phyloP scores from a whole-genome alignment of 2,888 invertebrate species.

The Tortricodes alternella region DNA sequence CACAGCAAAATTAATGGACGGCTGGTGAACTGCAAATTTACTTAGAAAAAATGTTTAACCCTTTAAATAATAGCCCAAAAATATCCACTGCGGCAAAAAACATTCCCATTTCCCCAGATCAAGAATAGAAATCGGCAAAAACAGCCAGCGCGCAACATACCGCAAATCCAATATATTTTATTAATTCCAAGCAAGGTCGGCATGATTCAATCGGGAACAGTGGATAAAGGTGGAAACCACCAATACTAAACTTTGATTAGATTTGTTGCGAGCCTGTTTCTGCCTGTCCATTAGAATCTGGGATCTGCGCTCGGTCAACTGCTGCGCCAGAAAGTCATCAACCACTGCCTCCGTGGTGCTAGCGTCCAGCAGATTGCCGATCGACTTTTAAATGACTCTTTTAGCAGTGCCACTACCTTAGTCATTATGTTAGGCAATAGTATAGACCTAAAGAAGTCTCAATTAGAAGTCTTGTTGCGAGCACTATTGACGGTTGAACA shows the following conservation, averaged over 20 bases:
- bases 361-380: too few relatives aligned
- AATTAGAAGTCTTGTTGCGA: too few relatives aligned
- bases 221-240: conserved; percentile 34
- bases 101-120: neutral
- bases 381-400: too few relatives aligned
- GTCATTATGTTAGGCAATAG: too few relatives aligned
- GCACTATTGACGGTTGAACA: too few relatives aligned
- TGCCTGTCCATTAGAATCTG: conserved; percentile 55
- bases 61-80: neutral
- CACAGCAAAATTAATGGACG: too few relatives aligned
- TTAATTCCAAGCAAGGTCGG: conserved; percentile 33
- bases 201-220: conserved; percentile 35
- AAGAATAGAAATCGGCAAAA: neutral
- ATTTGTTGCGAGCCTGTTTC: conserved; percentile 42
- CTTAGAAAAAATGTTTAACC: neutral
- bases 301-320: too few relatives aligned
- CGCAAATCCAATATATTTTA: conserved; percentile 17
- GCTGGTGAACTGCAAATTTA: too few relatives aligned
- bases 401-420: too few relatives aligned
- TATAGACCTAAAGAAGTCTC: too few relatives aligned
- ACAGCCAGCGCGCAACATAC: conserved; percentile 1
- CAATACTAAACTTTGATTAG: conserved; percentile 54
- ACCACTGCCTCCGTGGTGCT: too few relatives aligned
- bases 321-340: too few relatives aligned
- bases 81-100: neutral